A percentile compares a stretch with the other conserved stretches of the same genome.
Evolutionary conservation across 2,888 invertebrate genomes (phyloP).

Genomic region (Cataglyphis rosenhaueri): DNA sequence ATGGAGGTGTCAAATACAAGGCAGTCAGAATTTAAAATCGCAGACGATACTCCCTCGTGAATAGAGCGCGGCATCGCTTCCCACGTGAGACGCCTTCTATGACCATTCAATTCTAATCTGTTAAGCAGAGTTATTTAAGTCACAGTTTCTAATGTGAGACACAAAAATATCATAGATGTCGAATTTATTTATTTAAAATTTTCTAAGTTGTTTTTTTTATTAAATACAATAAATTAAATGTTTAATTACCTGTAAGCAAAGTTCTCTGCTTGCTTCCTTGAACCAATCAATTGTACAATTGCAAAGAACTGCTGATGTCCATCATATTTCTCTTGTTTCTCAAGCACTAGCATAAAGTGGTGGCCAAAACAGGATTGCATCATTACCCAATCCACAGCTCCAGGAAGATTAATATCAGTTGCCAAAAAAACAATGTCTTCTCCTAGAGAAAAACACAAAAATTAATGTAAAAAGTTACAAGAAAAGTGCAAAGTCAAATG

Average conservation of each 20-base stretch:
- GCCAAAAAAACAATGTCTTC: constrained; percentile 99
- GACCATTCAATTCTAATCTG: constrained; percentile 98
- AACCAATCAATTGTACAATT: constrained; percentile 99
- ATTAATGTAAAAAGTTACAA: not conserved
- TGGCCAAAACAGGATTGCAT: constrained; percentile 99
- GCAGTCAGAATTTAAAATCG: constrained; percentile 99
- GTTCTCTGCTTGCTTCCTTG: constrained; percentile 99
- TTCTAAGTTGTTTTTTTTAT: not conserved
- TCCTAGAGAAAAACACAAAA: constrained; percentile 85
- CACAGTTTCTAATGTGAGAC: not conserved
- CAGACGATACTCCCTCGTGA: constrained; percentile 99
- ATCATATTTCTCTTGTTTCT: constrained; percentile 99
- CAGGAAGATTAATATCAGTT: constrained; percentile 99
- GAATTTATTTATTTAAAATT: not conserved
- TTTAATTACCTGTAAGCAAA: constrained; percentile 95
- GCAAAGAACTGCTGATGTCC: constrained; percentile 99
- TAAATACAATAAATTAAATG: not conserved
- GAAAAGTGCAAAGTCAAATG: not conserved
- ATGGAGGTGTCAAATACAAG: constrained; percentile 99
- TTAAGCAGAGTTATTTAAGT: constrained; percentile 51
- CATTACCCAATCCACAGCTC: constrained; percentile 99
- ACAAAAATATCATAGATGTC: not conserved
- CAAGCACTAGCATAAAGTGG: constrained; percentile 99
- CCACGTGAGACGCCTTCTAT: constrained; percentile 98
- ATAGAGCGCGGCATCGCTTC: constrained; percentile 99